phyloP scores from a whole-genome alignment of 2,888 invertebrate genomes.

The Stenichneumon culpator region DNA sequence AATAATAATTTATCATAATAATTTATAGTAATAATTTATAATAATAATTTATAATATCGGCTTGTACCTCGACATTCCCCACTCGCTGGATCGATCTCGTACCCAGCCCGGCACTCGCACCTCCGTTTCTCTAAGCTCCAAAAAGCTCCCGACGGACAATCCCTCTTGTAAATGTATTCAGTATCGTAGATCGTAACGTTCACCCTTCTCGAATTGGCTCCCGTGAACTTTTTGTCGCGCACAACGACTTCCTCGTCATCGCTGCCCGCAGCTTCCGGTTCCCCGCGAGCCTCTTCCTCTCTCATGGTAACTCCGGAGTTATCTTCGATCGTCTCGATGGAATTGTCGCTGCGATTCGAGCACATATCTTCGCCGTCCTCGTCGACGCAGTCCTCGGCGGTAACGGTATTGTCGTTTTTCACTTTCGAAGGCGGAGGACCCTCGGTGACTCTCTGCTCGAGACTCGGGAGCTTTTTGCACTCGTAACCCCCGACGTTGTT shows the following conservation, averaged over 20 bases:
- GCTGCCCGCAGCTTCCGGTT: constrained; percentile 37
- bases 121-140: constrained; percentile 46
- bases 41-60: background rate
- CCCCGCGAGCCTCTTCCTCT: constrained; percentile 15
- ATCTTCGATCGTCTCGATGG: constrained; percentile 33
- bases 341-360: constrained; percentile 29
- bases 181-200: constrained; percentile 42
- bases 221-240: constrained; percentile 28
- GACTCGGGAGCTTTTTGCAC: constrained; percentile 66
- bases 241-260: constrained; percentile 45
- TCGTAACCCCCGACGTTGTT: constrained; percentile 92
- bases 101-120: constrained; percentile 52
- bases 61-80: constrained; percentile 58
- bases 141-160: constrained; percentile 52
- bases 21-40: no score
- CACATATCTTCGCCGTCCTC: constrained; percentile 45
- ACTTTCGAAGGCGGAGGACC: background rate
- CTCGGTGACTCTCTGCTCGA: constrained; percentile 15
- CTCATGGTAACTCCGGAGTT: constrained; percentile 18
- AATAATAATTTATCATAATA: background rate
- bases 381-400: constrained; percentile 8
- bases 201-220: background rate
- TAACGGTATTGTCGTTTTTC: background rate
- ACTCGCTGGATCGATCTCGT: constrained; percentile 46
- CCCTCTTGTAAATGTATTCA: background rate